Evolutionary conservation across 1,140 invertebrate species (phyloP).

Genomic region (Drosophila jambulina): DNA sequence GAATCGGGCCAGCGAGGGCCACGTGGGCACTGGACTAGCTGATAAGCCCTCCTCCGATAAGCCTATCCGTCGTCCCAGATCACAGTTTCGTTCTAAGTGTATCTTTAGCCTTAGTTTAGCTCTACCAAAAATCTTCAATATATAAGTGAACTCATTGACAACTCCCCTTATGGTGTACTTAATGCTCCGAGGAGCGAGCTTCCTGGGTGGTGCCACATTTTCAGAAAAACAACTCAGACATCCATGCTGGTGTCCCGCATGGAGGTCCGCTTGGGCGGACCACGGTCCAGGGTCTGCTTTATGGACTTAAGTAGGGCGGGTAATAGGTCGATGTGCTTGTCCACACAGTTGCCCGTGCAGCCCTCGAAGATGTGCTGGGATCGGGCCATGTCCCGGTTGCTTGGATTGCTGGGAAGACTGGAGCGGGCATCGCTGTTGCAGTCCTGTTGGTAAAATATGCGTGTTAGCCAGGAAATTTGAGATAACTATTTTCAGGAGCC

Average conservation of each 20-base stretch:
- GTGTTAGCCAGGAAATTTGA: background rate
- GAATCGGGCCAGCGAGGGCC: conserved; percentile 2
- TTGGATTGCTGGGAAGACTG: conserved; percentile 89
- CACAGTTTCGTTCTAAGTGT: conserved; percentile 12
- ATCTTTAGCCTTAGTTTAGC: conserved; percentile 47
- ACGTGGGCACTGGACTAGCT: conserved; percentile 1
- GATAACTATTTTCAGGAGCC: background rate
- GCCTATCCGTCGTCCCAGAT: conserved; percentile 6
- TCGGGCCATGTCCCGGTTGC: conserved; percentile 88
- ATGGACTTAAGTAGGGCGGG: conserved; percentile 92
- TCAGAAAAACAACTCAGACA: background rate
- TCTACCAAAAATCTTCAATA: conserved; percentile 71
- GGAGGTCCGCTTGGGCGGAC: conserved; percentile 34
- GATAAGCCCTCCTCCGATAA: conserved; percentile 26
- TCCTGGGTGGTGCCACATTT: background rate
- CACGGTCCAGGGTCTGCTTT: conserved; percentile 87
- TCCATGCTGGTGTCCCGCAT: conserved; percentile 12
- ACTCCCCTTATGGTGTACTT: conserved; percentile 6
- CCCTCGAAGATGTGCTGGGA: conserved; percentile 92
- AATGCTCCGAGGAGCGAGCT: background rate
- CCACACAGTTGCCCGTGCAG: conserved; percentile 94
- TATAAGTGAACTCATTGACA: conserved; percentile 35
- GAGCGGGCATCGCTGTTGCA: conserved; percentile 94
- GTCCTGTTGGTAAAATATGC: conserved; percentile 42
- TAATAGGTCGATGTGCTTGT: conserved; percentile 91